phyloP scores from a whole-genome alignment of 2,888 invertebrate species.

The Eubasilissa splendida region DNA sequence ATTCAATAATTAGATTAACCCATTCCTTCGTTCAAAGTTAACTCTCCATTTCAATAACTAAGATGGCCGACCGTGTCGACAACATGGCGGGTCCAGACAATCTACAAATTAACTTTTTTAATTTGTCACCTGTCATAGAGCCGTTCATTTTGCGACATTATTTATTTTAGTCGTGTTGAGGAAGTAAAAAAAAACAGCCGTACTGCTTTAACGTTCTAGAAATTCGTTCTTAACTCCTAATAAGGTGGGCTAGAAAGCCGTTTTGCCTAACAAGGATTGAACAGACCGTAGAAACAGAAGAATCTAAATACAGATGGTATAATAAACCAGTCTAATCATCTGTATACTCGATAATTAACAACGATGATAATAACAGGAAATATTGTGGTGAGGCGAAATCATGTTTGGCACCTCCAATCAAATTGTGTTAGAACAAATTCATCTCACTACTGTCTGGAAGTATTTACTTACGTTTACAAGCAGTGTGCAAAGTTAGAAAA shows the following conservation, averaged over 20 bases:
- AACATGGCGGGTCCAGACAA: no score
- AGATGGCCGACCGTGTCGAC: no score
- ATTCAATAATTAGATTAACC: no score
- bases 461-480: no score
- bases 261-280: slow-evolving; percentile 39
- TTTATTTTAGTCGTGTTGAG: neutral
- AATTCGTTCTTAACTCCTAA: slow-evolving; percentile 12
- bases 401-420: slow-evolving; percentile 24
- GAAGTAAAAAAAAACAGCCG: slow-evolving; percentile 13
- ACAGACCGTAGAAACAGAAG: slow-evolving; percentile 16
- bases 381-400: slow-evolving; percentile 9
- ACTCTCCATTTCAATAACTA: no score
- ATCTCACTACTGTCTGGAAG: no score
- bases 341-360: slow-evolving; percentile 18
- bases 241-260: slow-evolving; percentile 33
- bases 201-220: slow-evolving; percentile 2
- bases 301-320: slow-evolving; percentile 18
- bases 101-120: neutral
- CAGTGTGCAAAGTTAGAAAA: no score
- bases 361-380: slow-evolving; percentile 21
- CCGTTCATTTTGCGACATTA: no score
- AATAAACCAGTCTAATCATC: slow-evolving; percentile 18
- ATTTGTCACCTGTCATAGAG: neutral
- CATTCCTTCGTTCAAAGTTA: no score
- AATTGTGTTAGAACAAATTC: neutral